phyloP scores from a whole-genome alignment of 2,113 vertebrate species.

The Pelvicachromis taeniatus region DNA sequence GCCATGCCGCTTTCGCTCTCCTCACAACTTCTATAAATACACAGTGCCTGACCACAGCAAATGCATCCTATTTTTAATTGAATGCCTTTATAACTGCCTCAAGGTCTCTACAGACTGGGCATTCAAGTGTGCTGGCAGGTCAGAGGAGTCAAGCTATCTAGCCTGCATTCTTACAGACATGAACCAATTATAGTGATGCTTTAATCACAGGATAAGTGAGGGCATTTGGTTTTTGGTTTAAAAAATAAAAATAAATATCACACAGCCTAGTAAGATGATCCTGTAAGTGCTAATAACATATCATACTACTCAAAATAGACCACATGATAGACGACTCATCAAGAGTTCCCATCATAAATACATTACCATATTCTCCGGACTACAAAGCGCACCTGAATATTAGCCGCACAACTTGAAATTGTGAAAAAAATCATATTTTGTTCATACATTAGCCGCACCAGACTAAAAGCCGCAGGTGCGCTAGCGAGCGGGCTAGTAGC shows the following conservation, averaged over 20 bases:
- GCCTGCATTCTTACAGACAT: neutral
- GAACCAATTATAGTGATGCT: neutral
- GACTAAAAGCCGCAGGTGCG: no score
- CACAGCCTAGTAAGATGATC: neutral
- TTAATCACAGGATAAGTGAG: neutral
- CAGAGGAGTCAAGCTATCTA: neutral
- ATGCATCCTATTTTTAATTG: neutral
- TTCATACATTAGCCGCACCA: no score
- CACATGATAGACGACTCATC: neutral
- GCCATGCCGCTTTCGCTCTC: neutral
- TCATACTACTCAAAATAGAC: neutral
- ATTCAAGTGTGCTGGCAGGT: neutral
- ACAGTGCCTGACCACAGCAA: neutral
- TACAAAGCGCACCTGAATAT: no score
- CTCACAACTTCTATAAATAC: neutral
- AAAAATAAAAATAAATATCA: neutral
- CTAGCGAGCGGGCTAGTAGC: no score
- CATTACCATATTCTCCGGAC: no score
- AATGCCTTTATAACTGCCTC: neutral
- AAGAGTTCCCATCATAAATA: neutral
- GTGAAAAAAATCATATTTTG: no score
- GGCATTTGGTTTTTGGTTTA: neutral
- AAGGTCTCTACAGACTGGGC: neutral
- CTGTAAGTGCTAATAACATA: neutral
- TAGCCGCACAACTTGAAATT: no score